A percentile compares a stretch with the other conserved stretches of the same genome.
Conservation (phyloP, 2,113 vertebrate species). For the Spea multiplicata region DNA sequence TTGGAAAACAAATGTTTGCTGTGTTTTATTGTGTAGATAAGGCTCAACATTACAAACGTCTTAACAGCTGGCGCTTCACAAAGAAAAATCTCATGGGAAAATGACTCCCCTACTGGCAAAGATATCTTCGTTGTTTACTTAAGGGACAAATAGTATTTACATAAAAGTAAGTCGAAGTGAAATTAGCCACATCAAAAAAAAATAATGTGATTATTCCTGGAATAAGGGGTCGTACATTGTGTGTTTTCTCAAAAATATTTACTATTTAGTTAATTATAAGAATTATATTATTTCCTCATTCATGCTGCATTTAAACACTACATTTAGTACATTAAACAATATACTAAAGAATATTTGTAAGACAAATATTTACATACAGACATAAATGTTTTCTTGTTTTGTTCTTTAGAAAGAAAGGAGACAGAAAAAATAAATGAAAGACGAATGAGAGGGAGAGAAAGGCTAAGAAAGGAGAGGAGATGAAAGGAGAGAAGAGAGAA, state of each 20-base stretch:
- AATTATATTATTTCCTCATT: too few relatives aligned
- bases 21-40: constrained; percentile 17
- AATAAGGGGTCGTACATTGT: not conserved
- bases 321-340: too few relatives aligned
- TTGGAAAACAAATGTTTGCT: not conserved
- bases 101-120: constrained; percentile 21
- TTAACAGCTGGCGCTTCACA: constrained; percentile 38
- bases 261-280: too few relatives aligned
- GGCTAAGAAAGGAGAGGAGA: too few relatives aligned
- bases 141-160: constrained; percentile 35
- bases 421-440: too few relatives aligned
- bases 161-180: constrained; percentile 4
- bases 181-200: not conserved
- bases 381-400: too few relatives aligned
- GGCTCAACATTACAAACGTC: constrained; percentile 14
- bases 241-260: not conserved
- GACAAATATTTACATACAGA: too few relatives aligned
- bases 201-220: not conserved
- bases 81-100: constrained; percentile 39
- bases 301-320: too few relatives aligned
- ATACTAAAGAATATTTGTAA: too few relatives aligned
- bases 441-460: too few relatives aligned
- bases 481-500: too few relatives aligned
- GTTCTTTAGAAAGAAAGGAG: too few relatives aligned
- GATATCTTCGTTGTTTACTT: constrained; percentile 20